These are phyloP conservation scores for Esox lucius DNA, from an alignment of 2,797 vertebrate genomes.

Conservation along the genomic window DNA sequence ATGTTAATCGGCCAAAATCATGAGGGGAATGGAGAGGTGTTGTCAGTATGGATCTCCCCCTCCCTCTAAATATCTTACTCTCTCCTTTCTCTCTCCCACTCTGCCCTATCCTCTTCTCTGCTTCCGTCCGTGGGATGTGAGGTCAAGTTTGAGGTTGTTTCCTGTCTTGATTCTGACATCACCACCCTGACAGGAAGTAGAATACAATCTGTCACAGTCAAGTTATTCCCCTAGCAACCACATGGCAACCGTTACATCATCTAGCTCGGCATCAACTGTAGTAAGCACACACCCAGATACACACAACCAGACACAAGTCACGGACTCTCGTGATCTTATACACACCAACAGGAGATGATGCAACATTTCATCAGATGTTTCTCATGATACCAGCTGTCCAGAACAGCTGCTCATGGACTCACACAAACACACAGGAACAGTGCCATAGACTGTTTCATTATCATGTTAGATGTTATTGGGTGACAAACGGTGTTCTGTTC, in stretches of 20 bases:
- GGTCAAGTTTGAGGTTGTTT: constrained; percentile 47
- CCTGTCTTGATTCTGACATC: constrained; percentile 35
- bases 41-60: no score
- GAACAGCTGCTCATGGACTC: constrained; percentile 61
- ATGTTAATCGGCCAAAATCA: no score
- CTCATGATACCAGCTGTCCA: constrained; percentile 64
- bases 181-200: constrained; percentile 16
- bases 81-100: constrained; percentile 50
- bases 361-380: constrained; percentile 69
- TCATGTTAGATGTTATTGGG: no score
- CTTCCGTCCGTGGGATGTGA: not conserved
- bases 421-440: constrained; percentile 23
- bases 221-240: not conserved
- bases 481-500: no score
- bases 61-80: constrained; percentile 31
- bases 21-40: no score
- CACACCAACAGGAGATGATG: constrained; percentile 56
- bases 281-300: not conserved
- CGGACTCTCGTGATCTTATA: constrained; percentile 11
- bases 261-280: not conserved
- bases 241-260: not conserved
- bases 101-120: constrained; percentile 47
- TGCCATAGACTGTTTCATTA: no score
- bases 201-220: not conserved
- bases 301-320: constrained; percentile 10